Evolutionary conservation across 1,140 invertebrate species (phyloP), one percentile per base, ranked within the genome.

Genomic region (Temnothorax nylanderi): DNA sequence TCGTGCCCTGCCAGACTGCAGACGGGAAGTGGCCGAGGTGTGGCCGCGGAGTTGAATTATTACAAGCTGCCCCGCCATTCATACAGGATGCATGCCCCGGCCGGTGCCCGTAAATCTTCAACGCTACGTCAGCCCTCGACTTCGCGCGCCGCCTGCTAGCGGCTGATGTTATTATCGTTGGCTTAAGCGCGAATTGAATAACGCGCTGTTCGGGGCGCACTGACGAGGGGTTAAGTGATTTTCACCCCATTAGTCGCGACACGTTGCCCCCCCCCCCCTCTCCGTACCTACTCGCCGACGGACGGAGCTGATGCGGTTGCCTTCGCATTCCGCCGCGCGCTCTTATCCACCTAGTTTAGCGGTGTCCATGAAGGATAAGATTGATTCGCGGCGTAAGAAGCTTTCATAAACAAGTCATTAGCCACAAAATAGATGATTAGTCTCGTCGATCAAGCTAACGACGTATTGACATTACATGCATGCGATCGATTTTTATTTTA

Each of bases 21-120:
- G 94, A 94, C 93, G 93, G 94, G 92, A 94, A 95, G 94, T 94
- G 92, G 93, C 92, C 93, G 92, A 95, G 94, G 94, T 94, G 94
- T 94, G 94, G 94, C 92, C 94, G 93, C 93, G 91, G 92, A 95
- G 92, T 94, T 95, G 94, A 95, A 94, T 95, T 94, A 94, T 94
- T 94, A 93, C 94, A 94, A 93, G 92, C 92, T 94, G 92, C 92
- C 93, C 93, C 93, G 92, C 92, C 93, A 94, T 94, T 94, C 93
- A 94, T 94, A 94, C 92, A 94, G 93, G 93, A 94, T 95, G 93
- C 92, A 94, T 94, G 93, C 89, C 91, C 91, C 91, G 86, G 90
- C 90, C 89, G 90, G 93, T 87, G 90, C 87, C 91, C 92, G 93
- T 94, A 94, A 94, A 95, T 95, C 93, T 94, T 94, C 85, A 74